These are phyloP conservation scores for Brenthis ino DNA, from an alignment of 2,888 invertebrate species.

Conservation along the genomic window DNA sequence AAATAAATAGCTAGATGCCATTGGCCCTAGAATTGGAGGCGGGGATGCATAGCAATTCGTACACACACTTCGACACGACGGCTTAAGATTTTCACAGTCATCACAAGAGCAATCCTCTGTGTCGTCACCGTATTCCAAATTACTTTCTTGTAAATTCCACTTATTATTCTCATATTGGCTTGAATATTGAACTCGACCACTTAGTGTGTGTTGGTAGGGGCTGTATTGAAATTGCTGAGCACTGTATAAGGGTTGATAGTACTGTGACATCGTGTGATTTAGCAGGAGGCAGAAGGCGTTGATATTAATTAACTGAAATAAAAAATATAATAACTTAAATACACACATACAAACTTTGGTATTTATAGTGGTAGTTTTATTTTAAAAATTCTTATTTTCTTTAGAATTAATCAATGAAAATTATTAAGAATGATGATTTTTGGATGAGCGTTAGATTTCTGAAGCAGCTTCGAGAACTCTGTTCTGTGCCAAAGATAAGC, in stretches of 20 bases:
- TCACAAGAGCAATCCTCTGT: slow-evolving; percentile 45
- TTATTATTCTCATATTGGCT: slow-evolving; percentile 25
- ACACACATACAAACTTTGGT: neutral
- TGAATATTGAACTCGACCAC: slow-evolving; percentile 16
- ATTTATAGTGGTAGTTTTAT: neutral
- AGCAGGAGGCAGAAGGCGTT: slow-evolving; percentile 24
- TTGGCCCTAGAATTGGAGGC: slow-evolving; percentile 11
- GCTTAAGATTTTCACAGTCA: slow-evolving; percentile 37
- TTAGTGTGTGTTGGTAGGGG: slow-evolving; percentile 26
- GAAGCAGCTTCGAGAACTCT: too few species aligned
- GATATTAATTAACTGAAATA: slow-evolving; percentile 37
- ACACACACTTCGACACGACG: slow-evolving; percentile 39
- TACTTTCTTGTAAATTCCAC: slow-evolving; percentile 21
- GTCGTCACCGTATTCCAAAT: slow-evolving; percentile 42
- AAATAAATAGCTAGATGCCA: slow-evolving; percentile 28
- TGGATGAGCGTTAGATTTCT: too few species aligned
- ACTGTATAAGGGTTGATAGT: slow-evolving; percentile 21
- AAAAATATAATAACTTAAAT: slow-evolving; percentile 2
- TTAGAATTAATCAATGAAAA: too few species aligned
- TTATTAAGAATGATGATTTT: too few species aligned
- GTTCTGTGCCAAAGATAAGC: too few species aligned
- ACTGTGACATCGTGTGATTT: slow-evolving; percentile 27
- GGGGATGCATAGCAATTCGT: slow-evolving; percentile 31
- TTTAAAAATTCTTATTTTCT: too few species aligned
- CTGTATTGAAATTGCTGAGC: slow-evolving; percentile 25